Percentiles rank a stretch among this genome's conserved stretches.
phyloP scores from a whole-genome alignment of 2,797 vertebrate species.

The Falco peregrinus region DNA sequence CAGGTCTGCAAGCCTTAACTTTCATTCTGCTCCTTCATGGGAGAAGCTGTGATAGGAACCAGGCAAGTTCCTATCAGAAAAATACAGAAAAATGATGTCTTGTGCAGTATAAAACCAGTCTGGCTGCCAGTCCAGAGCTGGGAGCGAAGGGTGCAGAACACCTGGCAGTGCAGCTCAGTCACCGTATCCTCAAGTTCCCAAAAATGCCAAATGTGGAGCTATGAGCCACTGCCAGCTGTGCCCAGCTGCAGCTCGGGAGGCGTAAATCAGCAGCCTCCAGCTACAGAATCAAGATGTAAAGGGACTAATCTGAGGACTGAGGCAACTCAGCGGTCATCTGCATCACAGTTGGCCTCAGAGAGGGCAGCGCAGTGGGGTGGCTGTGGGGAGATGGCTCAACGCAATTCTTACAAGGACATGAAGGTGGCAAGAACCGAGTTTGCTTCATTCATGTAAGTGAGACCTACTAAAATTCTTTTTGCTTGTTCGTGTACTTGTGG shows the following conservation, averaged over 20 bases:
- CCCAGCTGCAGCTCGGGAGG: background rate
- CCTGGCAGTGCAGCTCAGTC: background rate
- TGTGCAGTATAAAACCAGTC: background rate
- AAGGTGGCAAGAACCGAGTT: background rate
- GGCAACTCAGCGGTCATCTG: fast-evolving
- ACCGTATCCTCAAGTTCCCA: fast-evolving
- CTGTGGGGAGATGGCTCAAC: background rate
- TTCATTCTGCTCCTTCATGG: background rate
- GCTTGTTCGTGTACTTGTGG: background rate
- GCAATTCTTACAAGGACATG: background rate
- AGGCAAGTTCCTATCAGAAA: background rate
- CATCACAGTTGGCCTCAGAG: background rate
- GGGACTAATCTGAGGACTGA: background rate
- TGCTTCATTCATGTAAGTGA: background rate
- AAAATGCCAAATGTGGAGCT: background rate
- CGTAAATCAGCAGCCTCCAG: background rate
- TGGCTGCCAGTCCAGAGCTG: background rate
- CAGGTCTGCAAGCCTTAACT: background rate
- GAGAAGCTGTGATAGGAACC: background rate
- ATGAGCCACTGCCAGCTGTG: background rate
- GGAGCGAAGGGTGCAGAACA: background rate
- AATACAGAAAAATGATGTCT: background rate
- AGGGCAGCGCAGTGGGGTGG: background rate
- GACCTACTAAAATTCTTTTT: background rate
- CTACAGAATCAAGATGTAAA: background rate